Percentiles rank a stretch among this genome's conserved stretches.
Evolutionary conservation across 2,113 vertebrate genomes (phyloP).

Genomic region (Corapipo altera): DNA sequence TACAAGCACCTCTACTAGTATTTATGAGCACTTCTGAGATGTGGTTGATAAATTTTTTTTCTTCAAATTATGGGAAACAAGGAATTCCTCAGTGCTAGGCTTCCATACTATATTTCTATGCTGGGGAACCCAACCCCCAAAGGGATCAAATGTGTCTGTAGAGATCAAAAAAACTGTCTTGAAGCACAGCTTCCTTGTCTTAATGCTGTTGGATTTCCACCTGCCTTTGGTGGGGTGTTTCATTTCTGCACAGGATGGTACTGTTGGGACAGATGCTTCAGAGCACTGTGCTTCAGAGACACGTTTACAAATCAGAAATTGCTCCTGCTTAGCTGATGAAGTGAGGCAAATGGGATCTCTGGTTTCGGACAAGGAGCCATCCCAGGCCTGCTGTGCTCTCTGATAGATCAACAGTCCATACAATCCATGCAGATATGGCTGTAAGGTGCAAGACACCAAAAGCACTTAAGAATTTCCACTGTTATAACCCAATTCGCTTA

Average conservation of each 20-base stretch:
- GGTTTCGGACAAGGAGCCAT: background rate
- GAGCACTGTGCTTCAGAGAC: background rate
- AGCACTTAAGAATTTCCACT: background rate
- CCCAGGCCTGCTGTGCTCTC: background rate
- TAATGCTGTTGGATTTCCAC: background rate
- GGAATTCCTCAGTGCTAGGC: background rate
- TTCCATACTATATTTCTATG: background rate
- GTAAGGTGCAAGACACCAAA: background rate
- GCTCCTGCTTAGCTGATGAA: background rate
- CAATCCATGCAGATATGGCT: background rate
- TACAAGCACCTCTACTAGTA: background rate
- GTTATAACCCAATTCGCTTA: background rate
- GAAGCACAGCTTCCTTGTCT: background rate
- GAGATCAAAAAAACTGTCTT: background rate
- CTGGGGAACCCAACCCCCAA: background rate
- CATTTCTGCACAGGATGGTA: background rate
- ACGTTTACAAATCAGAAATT: background rate
- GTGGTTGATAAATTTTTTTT: accelerated
- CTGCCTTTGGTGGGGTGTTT: background rate
- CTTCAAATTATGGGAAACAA: background rate
- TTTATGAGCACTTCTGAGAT: background rate
- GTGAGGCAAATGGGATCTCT: background rate
- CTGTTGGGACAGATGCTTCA: background rate
- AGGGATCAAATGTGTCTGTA: background rate
- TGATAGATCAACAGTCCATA: background rate